Evolutionary conservation across 2,113 vertebrate genomes (phyloP).

Genomic region (Paracanthobrama guichenoti): DNA sequence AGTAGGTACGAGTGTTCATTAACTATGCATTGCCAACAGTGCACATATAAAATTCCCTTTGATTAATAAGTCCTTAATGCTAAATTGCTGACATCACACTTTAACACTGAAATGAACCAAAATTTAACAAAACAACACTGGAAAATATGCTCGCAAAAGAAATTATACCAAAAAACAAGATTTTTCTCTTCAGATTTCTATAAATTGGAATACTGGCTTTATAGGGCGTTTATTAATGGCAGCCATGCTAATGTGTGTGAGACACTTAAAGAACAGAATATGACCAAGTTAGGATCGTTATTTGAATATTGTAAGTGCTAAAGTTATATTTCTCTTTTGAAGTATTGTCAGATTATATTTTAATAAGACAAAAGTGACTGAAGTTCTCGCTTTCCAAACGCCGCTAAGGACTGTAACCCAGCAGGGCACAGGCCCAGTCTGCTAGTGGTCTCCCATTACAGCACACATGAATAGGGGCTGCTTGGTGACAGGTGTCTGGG

Average conservation of each 20-base stretch:
- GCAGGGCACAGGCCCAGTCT: background rate
- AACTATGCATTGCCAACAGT: background rate
- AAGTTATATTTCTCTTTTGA: background rate
- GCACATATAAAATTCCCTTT: conserved; percentile 7
- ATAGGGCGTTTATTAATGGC: background rate
- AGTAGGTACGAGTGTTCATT: background rate
- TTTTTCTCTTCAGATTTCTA: background rate
- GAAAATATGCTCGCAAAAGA: background rate
- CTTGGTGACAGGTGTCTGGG: conserved; percentile 27
- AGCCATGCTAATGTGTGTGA: background rate
- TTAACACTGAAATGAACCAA: background rate
- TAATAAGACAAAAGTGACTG: background rate
- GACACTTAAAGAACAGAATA: background rate
- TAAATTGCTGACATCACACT: conserved; percentile 17
- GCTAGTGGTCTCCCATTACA: conserved; percentile 22
- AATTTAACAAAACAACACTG: background rate
- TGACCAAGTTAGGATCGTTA: background rate
- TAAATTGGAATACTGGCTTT: no score
- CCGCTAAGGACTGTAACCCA: background rate
- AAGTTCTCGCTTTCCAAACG: background rate
- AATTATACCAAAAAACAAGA: background rate
- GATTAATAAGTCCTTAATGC: background rate
- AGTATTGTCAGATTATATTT: background rate
- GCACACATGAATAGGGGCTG: conserved; percentile 18
- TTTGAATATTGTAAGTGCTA: no score